Evolutionary conservation across 1,140 invertebrate genomes (phyloP).

Genomic region (Papilio dardanus): DNA sequence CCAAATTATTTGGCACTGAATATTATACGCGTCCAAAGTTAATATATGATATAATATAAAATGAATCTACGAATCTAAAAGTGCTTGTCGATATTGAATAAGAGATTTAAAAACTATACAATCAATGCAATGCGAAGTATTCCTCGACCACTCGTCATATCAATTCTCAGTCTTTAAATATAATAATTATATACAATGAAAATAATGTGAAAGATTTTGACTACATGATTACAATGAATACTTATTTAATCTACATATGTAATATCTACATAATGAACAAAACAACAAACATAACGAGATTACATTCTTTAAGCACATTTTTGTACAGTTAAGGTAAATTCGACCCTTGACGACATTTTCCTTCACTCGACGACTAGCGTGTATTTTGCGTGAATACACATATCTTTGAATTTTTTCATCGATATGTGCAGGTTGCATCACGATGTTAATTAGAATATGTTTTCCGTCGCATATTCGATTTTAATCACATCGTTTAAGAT

Average conservation of each 20-base stretch:
- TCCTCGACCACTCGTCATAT: slow-evolving; percentile 14
- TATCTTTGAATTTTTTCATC: too few species aligned
- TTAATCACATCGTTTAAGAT: too few species aligned
- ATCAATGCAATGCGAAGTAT: background rate
- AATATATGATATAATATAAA: slow-evolving; percentile 28
- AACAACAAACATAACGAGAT: background rate
- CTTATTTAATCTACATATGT: background rate
- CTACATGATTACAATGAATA: slow-evolving; percentile 4
- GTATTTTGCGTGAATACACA: too few species aligned
- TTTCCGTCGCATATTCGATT: too few species aligned
- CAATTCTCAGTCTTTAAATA: slow-evolving; percentile 35
- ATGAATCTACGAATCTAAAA: slow-evolving; percentile 13
- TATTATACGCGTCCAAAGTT: slow-evolving; percentile 40
- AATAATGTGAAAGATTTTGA: background rate
- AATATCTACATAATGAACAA: background rate
- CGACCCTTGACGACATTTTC: too few species aligned
- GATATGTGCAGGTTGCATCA: too few species aligned
- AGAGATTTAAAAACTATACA: background rate
- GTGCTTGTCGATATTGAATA: background rate
- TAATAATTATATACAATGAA: slow-evolving; percentile 29
- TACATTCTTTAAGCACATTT: background rate
- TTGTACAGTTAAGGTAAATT: too few species aligned
- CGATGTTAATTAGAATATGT: too few species aligned
- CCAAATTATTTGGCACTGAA: slow-evolving; percentile 48
- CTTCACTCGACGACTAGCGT: too few species aligned